phyloP scores from a whole-genome alignment of 2,113 vertebrate genomes.

The Sakesphorus luctuosus region DNA sequence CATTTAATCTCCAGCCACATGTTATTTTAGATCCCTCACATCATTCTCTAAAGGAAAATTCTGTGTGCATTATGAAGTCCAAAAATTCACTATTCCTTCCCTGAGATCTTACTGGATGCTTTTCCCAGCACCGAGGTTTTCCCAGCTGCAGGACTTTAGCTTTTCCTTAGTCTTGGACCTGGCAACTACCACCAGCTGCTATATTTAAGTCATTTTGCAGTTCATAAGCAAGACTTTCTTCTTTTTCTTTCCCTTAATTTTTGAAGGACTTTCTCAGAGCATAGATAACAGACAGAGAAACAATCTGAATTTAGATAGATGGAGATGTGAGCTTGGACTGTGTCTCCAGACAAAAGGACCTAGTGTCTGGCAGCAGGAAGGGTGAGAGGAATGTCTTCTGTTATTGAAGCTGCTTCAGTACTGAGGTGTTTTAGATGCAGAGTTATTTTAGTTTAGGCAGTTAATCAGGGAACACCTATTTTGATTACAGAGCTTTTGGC shows the following conservation, averaged over 20 bases:
- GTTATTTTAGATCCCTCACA: neutral
- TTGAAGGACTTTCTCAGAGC: neutral
- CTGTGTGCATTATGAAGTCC: neutral
- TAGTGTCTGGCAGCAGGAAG: rapidly evolving
- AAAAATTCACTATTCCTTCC: neutral
- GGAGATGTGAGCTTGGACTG: neutral
- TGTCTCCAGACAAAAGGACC: neutral
- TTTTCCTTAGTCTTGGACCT: neutral
- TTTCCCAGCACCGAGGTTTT: neutral
- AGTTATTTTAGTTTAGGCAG: neutral
- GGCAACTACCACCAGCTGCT: neutral
- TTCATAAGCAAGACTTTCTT: neutral
- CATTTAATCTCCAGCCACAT: neutral
- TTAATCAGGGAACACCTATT: neutral
- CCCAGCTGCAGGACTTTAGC: neutral
- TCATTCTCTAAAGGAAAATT: neutral
- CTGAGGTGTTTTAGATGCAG: neutral
- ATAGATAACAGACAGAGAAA: neutral
- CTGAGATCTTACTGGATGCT: neutral
- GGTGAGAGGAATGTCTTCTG: neutral
- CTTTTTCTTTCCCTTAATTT: neutral
- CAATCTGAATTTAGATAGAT: neutral
- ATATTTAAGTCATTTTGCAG: neutral
- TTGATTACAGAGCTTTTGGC: neutral
- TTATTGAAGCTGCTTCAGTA: neutral